Conservation (phyloP, 2,888 invertebrate species). For the Dasysyrphus tricinctus region DNA sequence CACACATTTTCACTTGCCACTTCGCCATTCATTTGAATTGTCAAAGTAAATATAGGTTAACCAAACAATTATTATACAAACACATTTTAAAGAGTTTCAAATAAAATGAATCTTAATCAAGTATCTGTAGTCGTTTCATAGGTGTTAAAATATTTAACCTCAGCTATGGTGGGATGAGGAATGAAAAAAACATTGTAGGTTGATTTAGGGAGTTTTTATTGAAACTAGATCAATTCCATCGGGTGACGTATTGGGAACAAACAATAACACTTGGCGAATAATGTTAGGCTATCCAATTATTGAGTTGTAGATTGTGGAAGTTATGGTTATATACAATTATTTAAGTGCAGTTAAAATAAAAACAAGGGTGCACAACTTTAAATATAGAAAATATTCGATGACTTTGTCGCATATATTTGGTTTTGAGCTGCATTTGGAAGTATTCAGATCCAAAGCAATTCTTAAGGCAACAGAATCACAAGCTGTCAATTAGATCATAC, state of each 20-base stretch:
- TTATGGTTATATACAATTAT: too few species aligned
- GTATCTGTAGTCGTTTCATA: constrained; percentile 16
- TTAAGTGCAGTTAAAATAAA: too few species aligned
- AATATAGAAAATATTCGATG: too few species aligned
- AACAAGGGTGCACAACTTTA: too few species aligned
- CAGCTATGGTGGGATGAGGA: background rate
- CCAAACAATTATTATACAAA: constrained; percentile 13
- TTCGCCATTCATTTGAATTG: constrained; percentile 27
- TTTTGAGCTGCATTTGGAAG: too few species aligned
- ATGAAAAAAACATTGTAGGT: background rate
- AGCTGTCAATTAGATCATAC: too few species aligned
- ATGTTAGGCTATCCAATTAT: too few species aligned
- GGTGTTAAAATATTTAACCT: constrained; percentile 45
- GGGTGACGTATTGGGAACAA: background rate
- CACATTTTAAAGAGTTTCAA: background rate
- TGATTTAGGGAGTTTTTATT: constrained; percentile 16
- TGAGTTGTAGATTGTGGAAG: too few species aligned
- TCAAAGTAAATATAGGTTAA: constrained; percentile 25
- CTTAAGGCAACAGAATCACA: too few species aligned
- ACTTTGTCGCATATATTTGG: too few species aligned
- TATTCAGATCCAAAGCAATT: too few species aligned
- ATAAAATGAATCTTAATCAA: constrained; percentile 30
- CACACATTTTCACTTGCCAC: constrained; percentile 9
- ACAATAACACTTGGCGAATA: background rate
- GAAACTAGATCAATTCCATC: constrained; percentile 9